These are phyloP conservation scores for Hipparchia semele DNA, from an alignment of 2,888 invertebrate species.

Conservation along the genomic window DNA sequence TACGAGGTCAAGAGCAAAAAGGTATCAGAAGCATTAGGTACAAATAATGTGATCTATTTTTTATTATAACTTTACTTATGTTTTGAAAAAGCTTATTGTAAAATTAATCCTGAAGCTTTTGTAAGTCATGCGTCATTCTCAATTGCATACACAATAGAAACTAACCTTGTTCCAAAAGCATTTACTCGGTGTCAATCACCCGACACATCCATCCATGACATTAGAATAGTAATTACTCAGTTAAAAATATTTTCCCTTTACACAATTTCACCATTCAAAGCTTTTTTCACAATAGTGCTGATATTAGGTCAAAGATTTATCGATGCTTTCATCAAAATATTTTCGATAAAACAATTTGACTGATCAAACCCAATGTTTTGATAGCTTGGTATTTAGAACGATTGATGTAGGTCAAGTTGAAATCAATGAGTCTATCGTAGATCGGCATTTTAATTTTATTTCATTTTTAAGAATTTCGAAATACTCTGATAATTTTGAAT, in stretches of 20 bases:
- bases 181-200: constrained; percentile 66
- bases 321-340: constrained; percentile 61
- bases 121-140: neutral
- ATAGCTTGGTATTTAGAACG: constrained; percentile 65
- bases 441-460: neutral
- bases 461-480: constrained; percentile 9
- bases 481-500: neutral
- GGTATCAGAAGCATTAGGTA: neutral
- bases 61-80: too few relatives aligned
- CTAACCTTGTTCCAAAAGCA: constrained; percentile 43
- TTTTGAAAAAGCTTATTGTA: too few relatives aligned
- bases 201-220: constrained; percentile 41
- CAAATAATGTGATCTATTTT: neutral
- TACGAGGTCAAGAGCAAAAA: constrained; percentile 10
- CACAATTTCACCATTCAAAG: neutral
- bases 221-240: constrained; percentile 30
- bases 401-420: constrained; percentile 71
- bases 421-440: constrained; percentile 17
- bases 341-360: constrained; percentile 30
- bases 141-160: constrained; percentile 1
- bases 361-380: constrained; percentile 53
- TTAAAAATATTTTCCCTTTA: constrained; percentile 33
- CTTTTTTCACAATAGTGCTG: neutral
- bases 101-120: too few relatives aligned
- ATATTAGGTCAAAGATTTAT: constrained; percentile 27